Percentiles rank a stretch among this genome's conserved stretches.
Conservation (phyloP, 1,140 invertebrate species). For the Glossosoma conforme region DNA sequence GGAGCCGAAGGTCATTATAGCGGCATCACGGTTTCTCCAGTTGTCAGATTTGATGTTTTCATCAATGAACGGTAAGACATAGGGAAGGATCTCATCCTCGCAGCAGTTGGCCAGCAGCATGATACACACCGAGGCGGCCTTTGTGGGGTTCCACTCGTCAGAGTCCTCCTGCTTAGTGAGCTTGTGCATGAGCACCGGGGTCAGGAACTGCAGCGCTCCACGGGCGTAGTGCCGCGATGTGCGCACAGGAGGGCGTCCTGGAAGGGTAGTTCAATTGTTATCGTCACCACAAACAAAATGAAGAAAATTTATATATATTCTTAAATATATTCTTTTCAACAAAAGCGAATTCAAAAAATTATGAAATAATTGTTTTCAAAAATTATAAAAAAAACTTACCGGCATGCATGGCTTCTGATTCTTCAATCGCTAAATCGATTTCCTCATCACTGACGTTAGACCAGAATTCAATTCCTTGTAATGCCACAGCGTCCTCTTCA, state of each 20-base stretch:
- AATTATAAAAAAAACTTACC: constrained; percentile 35
- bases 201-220: constrained; percentile 91
- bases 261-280: constrained; percentile 17
- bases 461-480: constrained; percentile 99
- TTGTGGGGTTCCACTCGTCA: constrained; percentile 99
- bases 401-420: constrained; percentile 86
- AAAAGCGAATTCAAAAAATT: constrained; percentile 1
- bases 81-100: constrained; percentile 93
- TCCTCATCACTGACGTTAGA: constrained; percentile 99
- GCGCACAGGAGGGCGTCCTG: constrained; percentile 80
- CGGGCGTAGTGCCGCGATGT: constrained; percentile 92
- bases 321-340: background rate
- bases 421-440: constrained; percentile 93
- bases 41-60: constrained; percentile 90
- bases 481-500: constrained; percentile 89
- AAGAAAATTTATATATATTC: background rate
- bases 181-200: constrained; percentile 90
- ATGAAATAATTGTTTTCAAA: no score
- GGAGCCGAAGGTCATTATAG: constrained; percentile 97
- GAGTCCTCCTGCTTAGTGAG: constrained; percentile 98
- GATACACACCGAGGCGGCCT: constrained; percentile 98
- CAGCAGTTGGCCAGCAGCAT: constrained; percentile 97
- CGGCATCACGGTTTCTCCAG: constrained; percentile 95
- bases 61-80: constrained; percentile 96
- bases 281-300: background rate